Evolutionary conservation across 2,113 vertebrate species (phyloP), one percentile per base, ranked within the genome.

Genomic region (Antidorcas marsupialis): DNA sequence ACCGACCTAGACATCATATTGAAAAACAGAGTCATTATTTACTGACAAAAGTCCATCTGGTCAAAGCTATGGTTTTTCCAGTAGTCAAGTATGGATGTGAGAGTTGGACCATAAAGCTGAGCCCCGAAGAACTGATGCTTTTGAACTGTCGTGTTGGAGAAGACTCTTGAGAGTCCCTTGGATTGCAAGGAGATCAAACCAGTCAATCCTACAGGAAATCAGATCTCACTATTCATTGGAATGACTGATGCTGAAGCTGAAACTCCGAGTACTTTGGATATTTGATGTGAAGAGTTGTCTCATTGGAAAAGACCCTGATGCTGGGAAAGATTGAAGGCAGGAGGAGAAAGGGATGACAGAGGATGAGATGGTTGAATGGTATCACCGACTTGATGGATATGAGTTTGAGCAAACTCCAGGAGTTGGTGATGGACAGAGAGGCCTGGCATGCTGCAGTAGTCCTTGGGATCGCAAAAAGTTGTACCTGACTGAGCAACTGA

Each of bases 1-100:
- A 71, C 64, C n/a, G 19, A 71, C 17, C n/a, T 39, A 71, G 67
- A 36, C 9, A 39, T 11, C 16, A 10, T 71, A 71, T 36, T 21
- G 5, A 36, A 39, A 71, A 71, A 8, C n/a, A 23, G n/a, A 71
- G 67, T 23, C 19, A 36, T 71, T 71, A 23, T 71, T 71, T 71
- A 4, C n/a, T 0, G 0, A 71, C n/a, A 23, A 3, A 71, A 17
- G 9, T 71, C n/a, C 8, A 19, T 36, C 17, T 36, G 5, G 67
- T 71, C n/a, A 71, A 39, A 36, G n/a, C 67, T 36, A 3, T 71
- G 10, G 19, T 71, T 36, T 71, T 71, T 71, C 67, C 10, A 23
- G n/a, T 36, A 23, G 9, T 71, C 19, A 23, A 0, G n/a, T 71
- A 3, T 71, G n/a, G 5, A 36, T 71, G 64, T 23, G 64, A 23